Base-by-base conservation (phyloP, 2,888 invertebrate species). In the Eurois occulta region DNA sequence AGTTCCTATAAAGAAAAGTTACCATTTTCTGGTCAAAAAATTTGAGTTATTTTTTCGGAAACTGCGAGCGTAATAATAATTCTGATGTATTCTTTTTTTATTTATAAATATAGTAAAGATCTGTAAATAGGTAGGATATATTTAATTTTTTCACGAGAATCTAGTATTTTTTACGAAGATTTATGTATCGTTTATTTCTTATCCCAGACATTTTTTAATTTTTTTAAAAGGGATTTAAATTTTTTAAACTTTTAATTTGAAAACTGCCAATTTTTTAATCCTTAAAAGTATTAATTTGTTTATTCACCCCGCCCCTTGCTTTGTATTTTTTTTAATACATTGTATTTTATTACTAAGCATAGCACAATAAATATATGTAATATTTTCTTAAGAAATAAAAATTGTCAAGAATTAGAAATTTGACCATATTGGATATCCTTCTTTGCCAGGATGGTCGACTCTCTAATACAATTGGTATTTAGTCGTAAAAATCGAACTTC, bases 391-490 rank as follows among this genome's bases (percentile, higher is more conserved):
- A 91, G 91, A 88, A 91, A 89, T 89, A 88, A 88, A 88, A 88
- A 87, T 75, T 84, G 80, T 86, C 86, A 88, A 87, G 74, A 89
- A 95, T 96, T 96, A 96, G 95, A 94, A 89, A 92, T 95, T 96
- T 96, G 96, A 94, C 94, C 95, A 92, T 93, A 90, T 94, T 93
- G 96, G 92, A 80, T 32, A 65, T 64, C 18, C 67, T n/a, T 80
- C 80, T 62, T 58, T 77, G 86, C 94, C 96, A 91, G 92, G 87
- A 91, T 94, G 95, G 95, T 95, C 93, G 96, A 96, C 95, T 92
- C 81, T 95, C 94, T 96, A 96, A 96, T 96, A 89, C 77, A 86
- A 92, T 94, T 93, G 93, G 94, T 91, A 87, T 87, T 87, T 92
- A 92, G 89, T 83, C 62, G 35, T 88, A 82, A 89, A 72, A 66